phyloP scores from a whole-genome alignment of 2,113 vertebrate genomes.

The Thunnus maccoyii region DNA sequence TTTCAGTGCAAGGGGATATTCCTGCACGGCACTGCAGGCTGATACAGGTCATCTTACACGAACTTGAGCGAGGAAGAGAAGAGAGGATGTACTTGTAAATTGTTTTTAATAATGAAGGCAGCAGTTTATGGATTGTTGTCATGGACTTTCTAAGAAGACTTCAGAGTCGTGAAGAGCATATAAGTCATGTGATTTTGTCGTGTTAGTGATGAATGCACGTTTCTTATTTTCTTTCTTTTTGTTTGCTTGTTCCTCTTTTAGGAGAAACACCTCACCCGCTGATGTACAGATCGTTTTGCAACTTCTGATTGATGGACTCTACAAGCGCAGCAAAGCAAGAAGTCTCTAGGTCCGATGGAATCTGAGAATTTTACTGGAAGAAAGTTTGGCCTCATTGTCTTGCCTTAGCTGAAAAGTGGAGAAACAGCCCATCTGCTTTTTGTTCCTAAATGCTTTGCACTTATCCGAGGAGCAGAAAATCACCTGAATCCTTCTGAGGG shows the following conservation, averaged over 20 bases:
- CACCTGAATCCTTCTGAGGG: constrained; percentile 30
- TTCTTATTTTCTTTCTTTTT: background rate
- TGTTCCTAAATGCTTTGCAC: constrained; percentile 44
- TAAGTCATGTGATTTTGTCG: background rate
- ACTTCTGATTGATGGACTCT: constrained; percentile 22
- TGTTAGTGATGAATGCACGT: background rate
- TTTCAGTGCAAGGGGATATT: constrained; percentile 85
- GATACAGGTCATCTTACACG: constrained; percentile 76
- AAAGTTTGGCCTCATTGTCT: constrained; percentile 14
- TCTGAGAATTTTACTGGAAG: constrained; percentile 22
- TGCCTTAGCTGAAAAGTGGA: constrained; percentile 28
- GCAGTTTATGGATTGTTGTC: background rate
- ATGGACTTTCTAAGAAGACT: constrained; percentile 10
- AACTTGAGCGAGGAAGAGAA: constrained; percentile 36
- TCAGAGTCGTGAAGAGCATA: background rate
- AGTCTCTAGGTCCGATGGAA: constrained; percentile 50
- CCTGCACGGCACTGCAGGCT: constrained; percentile 68
- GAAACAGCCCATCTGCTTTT: background rate
- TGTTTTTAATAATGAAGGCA: constrained; percentile 23
- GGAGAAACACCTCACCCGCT: constrained; percentile 28
- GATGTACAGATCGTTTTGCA: background rate
- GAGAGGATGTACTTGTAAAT: constrained; percentile 26
- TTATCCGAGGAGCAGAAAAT: constrained; percentile 5
- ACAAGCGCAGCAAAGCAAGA: constrained; percentile 11
- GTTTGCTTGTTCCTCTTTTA: constrained; percentile 32